These are phyloP conservation scores for Ptychoptera albimana DNA, from an alignment of 2,888 invertebrate genomes.

Conservation along the genomic window DNA sequence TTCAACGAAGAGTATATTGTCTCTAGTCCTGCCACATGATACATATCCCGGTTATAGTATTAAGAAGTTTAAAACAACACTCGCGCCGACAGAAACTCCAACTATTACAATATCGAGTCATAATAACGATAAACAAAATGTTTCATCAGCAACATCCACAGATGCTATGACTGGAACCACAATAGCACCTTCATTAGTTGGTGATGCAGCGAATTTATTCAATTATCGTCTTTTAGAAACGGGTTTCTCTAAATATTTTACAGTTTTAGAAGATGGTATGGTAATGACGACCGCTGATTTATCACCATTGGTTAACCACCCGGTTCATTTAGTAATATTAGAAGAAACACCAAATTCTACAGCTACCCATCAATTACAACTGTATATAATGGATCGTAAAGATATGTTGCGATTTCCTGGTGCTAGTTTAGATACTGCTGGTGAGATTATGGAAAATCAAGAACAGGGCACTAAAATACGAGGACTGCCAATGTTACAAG, in stretches of 20 bases:
- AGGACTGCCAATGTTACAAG: constrained; percentile 54
- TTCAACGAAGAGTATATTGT: constrained; percentile 21
- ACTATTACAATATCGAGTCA: background rate
- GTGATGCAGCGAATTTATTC: constrained; percentile 22
- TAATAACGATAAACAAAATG: constrained; percentile 2
- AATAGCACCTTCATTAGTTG: constrained; percentile 7
- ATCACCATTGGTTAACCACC: constrained; percentile 61
- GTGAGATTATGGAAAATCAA: constrained; percentile 62
- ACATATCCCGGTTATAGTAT: constrained; percentile 80
- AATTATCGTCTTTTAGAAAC: constrained; percentile 57
- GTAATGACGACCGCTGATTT: constrained; percentile 84
- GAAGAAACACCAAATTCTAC: constrained; percentile 69
- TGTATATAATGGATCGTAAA: constrained; percentile 68
- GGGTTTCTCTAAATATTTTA: constrained; percentile 70
- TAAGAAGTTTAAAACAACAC: constrained; percentile 47
- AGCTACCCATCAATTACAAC: constrained; percentile 60
- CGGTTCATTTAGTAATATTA: constrained; percentile 63
- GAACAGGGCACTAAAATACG: constrained; percentile 54
- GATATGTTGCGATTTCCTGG: constrained; percentile 66
- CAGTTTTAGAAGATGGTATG: constrained; percentile 71
- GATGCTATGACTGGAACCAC: background rate
- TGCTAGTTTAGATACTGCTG: constrained; percentile 43
- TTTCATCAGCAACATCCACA: constrained; percentile 3
- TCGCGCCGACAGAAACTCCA: background rate
- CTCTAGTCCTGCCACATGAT: constrained; percentile 65